Percentiles rank a stretch among this genome's conserved stretches.
These are phyloP conservation scores for Lutraria lutraria DNA, from an alignment of 2,888 invertebrate species.

Conservation along the genomic window DNA sequence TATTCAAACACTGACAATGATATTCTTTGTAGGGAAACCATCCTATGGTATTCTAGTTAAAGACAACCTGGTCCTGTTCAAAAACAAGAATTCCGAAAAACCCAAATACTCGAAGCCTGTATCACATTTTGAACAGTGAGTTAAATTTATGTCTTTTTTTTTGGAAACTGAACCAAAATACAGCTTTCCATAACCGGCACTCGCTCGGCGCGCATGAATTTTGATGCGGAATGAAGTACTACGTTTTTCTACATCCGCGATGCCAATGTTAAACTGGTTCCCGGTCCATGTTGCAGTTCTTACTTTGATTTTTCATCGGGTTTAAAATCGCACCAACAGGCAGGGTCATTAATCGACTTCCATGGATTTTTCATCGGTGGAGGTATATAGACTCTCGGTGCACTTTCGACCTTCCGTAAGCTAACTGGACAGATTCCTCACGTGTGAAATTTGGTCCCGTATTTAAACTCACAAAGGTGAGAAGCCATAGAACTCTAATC, in stretches of 20 bases:
- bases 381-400: too few relatives aligned
- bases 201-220: background rate
- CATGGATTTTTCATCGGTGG: too few relatives aligned
- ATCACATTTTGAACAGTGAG: background rate
- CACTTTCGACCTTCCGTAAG: too few relatives aligned
- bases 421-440: too few relatives aligned
- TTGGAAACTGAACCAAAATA: background rate
- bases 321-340: too few relatives aligned
- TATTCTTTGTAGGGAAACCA: background rate
- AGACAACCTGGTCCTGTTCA: background rate
- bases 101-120: background rate
- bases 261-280: too few relatives aligned
- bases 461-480: background rate
- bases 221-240: too few relatives aligned
- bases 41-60: background rate
- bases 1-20: background rate
- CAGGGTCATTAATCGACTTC: too few relatives aligned
- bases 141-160: background rate
- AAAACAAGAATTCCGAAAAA: background rate
- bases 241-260: too few relatives aligned
- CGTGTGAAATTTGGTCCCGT: background rate
- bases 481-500: background rate
- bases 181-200: background rate
- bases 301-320: too few relatives aligned
- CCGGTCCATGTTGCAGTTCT: too few relatives aligned